Percentiles rank a stretch among this genome's conserved stretches.
Evolutionary conservation across 2,797 vertebrate species (phyloP).

Genomic region (Hydrolagus colliei): DNA sequence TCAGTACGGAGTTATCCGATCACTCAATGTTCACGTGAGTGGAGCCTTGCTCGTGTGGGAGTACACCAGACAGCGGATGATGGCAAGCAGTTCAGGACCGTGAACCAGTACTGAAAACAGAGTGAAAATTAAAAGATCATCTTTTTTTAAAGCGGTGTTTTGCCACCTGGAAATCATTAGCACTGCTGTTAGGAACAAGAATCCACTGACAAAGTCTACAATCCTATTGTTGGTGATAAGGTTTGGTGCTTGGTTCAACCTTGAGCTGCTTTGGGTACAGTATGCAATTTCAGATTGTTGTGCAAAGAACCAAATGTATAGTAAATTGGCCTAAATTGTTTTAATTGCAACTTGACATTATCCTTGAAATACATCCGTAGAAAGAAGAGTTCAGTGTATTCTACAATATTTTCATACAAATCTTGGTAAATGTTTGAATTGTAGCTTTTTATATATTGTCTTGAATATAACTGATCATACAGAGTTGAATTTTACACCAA

Average conservation of each 20-base stretch:
- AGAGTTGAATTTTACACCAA: not conserved
- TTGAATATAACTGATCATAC: not conserved
- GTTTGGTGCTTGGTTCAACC: no score
- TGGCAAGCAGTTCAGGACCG: slow-evolving; percentile 27
- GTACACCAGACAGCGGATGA: slow-evolving; percentile 77
- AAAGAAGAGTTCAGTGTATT: not conserved
- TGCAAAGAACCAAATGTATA: no score
- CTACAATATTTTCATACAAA: not conserved
- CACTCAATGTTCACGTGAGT: slow-evolving; percentile 91
- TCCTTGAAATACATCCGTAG: no score
- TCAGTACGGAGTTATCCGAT: slow-evolving; percentile 84
- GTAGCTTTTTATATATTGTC: not conserved
- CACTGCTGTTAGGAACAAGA: not conserved
- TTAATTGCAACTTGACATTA: slow-evolving; percentile 1
- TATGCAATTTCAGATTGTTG: no score
- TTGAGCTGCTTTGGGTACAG: not conserved
- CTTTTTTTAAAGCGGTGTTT: not conserved
- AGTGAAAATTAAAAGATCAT: slow-evolving; percentile 31
- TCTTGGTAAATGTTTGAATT: not conserved
- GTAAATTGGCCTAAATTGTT: no score
- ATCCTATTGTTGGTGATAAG: not conserved
- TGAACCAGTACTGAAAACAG: slow-evolving; percentile 17
- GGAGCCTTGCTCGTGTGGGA: slow-evolving; percentile 95
- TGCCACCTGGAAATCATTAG: not conserved
- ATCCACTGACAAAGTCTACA: not conserved